phyloP scores from a whole-genome alignment of 2,113 vertebrate species.

The Theristicus caerulescens region DNA sequence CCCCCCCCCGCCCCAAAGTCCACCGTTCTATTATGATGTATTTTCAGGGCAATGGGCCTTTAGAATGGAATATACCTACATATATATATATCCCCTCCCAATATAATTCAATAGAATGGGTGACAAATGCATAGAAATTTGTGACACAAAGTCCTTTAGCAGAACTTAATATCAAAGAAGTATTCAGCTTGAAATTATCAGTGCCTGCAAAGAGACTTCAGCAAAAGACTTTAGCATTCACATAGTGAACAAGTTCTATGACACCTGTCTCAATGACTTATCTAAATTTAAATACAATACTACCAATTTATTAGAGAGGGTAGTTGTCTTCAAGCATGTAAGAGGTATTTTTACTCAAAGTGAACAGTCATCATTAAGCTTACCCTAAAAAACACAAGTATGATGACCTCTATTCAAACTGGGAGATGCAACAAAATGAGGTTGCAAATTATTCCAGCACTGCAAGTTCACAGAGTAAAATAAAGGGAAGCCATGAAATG shows the following conservation, averaged over 20 bases:
- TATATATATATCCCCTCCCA: background rate
- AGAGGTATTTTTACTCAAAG: background rate
- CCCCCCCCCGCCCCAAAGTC: background rate
- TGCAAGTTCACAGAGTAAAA: background rate
- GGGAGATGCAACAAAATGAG: background rate
- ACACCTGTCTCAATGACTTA: background rate
- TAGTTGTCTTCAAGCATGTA: background rate
- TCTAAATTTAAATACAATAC: background rate
- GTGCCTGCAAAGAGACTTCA: background rate
- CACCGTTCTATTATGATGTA: background rate
- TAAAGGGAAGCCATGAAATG: background rate
- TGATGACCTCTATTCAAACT: background rate
- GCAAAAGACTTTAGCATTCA: background rate
- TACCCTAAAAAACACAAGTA: background rate
- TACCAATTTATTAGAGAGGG: background rate
- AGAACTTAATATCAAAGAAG: background rate
- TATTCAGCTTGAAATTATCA: background rate
- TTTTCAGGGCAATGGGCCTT: background rate
- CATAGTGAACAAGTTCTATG: background rate
- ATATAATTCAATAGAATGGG: background rate
- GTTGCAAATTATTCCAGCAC: background rate
- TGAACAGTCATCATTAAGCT: background rate
- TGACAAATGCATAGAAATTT: background rate
- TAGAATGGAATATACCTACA: background rate
- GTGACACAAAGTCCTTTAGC: background rate